phyloP scores from a whole-genome alignment of 2,797 vertebrate species.

The Buphagus erythrorhynchus region DNA sequence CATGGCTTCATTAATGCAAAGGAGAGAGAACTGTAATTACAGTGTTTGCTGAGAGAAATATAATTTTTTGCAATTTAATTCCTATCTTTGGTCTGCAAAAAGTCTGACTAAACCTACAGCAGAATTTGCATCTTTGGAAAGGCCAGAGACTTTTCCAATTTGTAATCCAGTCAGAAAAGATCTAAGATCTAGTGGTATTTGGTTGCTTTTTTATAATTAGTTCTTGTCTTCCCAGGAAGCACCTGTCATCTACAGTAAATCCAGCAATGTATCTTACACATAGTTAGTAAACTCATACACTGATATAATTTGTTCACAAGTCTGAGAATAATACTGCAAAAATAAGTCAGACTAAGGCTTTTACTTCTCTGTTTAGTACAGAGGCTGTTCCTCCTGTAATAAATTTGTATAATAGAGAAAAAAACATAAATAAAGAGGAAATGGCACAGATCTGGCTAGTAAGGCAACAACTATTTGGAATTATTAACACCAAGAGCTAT shows the following conservation, averaged over 20 bases:
- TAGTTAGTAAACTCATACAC: neutral
- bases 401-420: neutral
- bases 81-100: neutral
- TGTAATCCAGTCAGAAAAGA: neutral
- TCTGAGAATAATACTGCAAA: neutral
- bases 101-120: neutral
- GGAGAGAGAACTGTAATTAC: neutral
- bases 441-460: neutral
- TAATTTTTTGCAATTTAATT: neutral
- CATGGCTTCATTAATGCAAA: neutral
- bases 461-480: neutral
- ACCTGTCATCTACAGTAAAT: neutral
- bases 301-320: neutral
- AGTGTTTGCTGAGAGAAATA: neutral
- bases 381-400: neutral
- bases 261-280: neutral
- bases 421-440: neutral
- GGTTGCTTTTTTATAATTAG: neutral
- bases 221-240: neutral
- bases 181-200: neutral
- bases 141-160: neutral
- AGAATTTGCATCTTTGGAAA: neutral
- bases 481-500: neutral
- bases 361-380: neutral
- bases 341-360: neutral